Evolutionary conservation across 2,888 invertebrate species (phyloP).

Genomic region (Biston betularia): DNA sequence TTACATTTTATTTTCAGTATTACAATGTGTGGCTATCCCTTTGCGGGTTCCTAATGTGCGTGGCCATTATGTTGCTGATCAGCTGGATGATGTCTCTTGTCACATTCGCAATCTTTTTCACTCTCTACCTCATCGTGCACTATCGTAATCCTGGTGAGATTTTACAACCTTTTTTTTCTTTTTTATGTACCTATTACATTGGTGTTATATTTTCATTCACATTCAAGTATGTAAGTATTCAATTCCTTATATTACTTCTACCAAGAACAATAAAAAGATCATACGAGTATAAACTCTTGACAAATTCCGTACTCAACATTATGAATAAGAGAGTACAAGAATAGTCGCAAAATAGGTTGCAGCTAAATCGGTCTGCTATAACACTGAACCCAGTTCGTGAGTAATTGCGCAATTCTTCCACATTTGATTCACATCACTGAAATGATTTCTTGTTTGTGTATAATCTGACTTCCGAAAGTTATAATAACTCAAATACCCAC

Average conservation of each 20-base stretch:
- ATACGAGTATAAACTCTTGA: not conserved
- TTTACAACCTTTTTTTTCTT: not conserved
- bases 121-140: constrained; percentile 96
- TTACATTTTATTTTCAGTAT: constrained; percentile 86
- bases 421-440: constrained; percentile 53
- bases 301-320: constrained; percentile 7
- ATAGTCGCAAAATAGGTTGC: constrained; percentile 55
- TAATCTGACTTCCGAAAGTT: constrained; percentile 54
- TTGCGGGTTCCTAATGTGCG: constrained; percentile 92
- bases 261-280: too few species aligned
- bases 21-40: constrained; percentile 97
- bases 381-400: constrained; percentile 43
- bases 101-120: constrained; percentile 95
- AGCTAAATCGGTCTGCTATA: constrained; percentile 60
- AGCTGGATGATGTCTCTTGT: constrained; percentile 97
- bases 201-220: too few species aligned
- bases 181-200: too few species aligned
- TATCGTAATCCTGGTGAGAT: constrained; percentile 94
- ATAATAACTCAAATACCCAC: constrained; percentile 48
- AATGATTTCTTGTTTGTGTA: constrained; percentile 52
- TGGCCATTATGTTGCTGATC: constrained; percentile 97
- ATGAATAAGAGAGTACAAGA: constrained; percentile 35
- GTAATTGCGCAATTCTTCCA: constrained; percentile 52
- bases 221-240: too few species aligned
- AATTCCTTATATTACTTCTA: too few species aligned